Conservation (phyloP, 2,888 invertebrate genomes). For the Nebria brevicollis region DNA sequence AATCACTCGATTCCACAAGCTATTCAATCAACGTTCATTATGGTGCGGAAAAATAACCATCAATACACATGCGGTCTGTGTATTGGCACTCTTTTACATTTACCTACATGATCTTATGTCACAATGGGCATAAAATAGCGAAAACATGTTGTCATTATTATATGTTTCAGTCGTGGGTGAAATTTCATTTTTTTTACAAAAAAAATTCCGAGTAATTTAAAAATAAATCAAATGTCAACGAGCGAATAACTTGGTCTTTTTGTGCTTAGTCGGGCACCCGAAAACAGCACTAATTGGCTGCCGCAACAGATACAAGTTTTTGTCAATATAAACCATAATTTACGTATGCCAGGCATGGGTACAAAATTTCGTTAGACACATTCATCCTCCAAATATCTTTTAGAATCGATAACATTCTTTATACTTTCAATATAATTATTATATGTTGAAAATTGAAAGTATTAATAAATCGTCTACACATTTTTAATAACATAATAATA, state of each 20-base stretch:
- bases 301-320: slow-evolving; percentile 52
- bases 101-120: not conserved
- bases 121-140: not conserved
- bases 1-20: not conserved
- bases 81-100: too few species aligned
- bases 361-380: slow-evolving; percentile 30
- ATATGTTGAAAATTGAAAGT: too few species aligned
- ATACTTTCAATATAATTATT: too few species aligned
- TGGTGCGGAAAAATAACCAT: not conserved
- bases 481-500: not conserved
- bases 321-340: slow-evolving; percentile 46
- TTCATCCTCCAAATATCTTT: slow-evolving; percentile 18
- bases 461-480: too few species aligned
- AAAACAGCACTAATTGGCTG: slow-evolving; percentile 52
- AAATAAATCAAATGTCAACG: slow-evolving; percentile 13
- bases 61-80: not conserved
- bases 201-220: not conserved
- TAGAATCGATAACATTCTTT: too few species aligned
- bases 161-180: too few species aligned
- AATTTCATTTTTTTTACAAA: not conserved
- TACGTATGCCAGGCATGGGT: slow-evolving; percentile 32
- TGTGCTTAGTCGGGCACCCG: not conserved
- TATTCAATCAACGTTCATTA: slow-evolving; percentile 17
- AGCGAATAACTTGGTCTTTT: not conserved
- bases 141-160: too few species aligned